Base-by-base conservation (phyloP, 2,888 invertebrate genomes). In the Hermodice carunculata region DNA sequence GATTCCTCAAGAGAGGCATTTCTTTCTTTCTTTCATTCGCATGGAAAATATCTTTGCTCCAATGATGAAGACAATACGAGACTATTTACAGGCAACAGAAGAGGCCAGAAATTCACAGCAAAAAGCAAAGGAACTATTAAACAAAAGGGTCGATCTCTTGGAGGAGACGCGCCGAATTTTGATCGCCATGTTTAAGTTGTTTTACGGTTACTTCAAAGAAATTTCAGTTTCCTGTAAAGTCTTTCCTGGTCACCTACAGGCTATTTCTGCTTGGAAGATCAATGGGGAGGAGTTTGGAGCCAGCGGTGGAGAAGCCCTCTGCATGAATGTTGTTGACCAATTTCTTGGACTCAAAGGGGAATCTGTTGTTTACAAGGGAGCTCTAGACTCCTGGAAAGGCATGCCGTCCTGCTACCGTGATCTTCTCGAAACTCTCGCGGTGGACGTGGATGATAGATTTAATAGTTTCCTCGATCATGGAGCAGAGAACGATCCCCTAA, bases 41-140 rank as follows among this genome's bases (percentile, higher is more conserved):
- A 60, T 60, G 52, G 60, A 60, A 31, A 60, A 49, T n/a, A 43
- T 29, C 6, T 60, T 49, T n/a, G n/a, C 40, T 8, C 60, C 60
- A 3, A 52, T 32, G 1, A 51, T 60, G 1, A 17, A 34, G 8
- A 34, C 44, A 11, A 28, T 60, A 22, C 31, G 44, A n/a, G 60
- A 60, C 2, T 60, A 60, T 31, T 22, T 60, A 3, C 11, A 28
- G 1, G 44, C 37, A 24, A 60, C 60, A n/a, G 60, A 60, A 22
- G 24, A n/a, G 1, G 60, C 60, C 5, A 19, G 60, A 28, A 22
- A 40, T 5, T 40, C 37, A 8, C 3, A 14, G 2, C 51, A 60
- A 4, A 28, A 60, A 11, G 60, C 60, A 3, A 29, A 28, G 17
- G 19, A 40, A 4, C 28, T 60, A 8, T 28, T 60, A n/a, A 31